phyloP scores from a whole-genome alignment of 2,113 vertebrate species.

The Lontra canadensis region DNA sequence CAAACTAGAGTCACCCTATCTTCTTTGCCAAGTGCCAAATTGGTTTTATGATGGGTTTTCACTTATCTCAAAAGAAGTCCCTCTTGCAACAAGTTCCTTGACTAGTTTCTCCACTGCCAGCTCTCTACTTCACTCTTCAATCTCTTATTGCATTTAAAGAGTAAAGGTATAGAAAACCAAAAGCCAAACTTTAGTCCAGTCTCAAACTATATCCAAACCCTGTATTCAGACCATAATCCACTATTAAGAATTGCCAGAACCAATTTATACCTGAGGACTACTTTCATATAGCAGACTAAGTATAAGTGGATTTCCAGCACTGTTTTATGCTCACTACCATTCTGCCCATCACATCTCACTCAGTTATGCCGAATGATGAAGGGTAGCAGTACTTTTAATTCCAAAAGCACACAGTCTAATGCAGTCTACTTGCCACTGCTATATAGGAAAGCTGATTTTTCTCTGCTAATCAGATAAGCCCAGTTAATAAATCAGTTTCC shows the following conservation, averaged over 20 bases:
- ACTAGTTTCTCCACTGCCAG: not conserved
- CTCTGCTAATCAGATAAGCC: not conserved
- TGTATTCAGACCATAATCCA: not conserved
- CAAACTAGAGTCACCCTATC: not conserved
- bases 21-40: not conserved
- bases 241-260: not conserved
- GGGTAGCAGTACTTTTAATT: not conserved
- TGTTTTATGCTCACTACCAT: not conserved
- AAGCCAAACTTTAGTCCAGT: not conserved
- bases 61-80: not conserved
- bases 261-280: not conserved
- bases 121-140: not conserved
- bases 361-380: not conserved
- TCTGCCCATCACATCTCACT: not conserved
- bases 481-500: not conserved
- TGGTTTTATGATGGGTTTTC: not conserved
- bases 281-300: not conserved
- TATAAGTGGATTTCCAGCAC: not conserved
- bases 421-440: not conserved
- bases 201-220: not conserved
- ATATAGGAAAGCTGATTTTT: not conserved
- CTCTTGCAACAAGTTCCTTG: not conserved
- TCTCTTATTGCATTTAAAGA: conserved; percentile 15
- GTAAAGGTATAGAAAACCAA: not conserved
- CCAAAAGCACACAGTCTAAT: not conserved